These are phyloP conservation scores for Diplosoma virens DNA, from an alignment of 23 tunicate species.

Conservation along the genomic window DNA sequence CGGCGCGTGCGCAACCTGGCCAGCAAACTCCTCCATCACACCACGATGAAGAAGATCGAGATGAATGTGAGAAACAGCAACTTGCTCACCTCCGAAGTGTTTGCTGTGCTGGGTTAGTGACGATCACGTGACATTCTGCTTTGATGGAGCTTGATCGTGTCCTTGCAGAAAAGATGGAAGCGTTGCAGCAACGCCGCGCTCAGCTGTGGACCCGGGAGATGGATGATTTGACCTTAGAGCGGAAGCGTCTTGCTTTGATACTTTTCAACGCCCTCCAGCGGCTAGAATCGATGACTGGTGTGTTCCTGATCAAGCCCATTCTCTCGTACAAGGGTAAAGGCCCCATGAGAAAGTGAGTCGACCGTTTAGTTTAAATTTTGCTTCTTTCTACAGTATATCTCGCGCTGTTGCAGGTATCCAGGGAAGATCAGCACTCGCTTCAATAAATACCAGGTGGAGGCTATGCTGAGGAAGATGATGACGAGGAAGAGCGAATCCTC, in stretches of 20 bases:
- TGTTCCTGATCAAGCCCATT: slow-evolving; percentile 81
- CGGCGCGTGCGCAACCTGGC: slow-evolving; percentile 64
- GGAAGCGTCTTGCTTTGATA: slow-evolving; percentile 51
- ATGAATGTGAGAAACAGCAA: slow-evolving; percentile 75
- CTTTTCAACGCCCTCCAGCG: slow-evolving; percentile 72
- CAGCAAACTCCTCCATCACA: slow-evolving; percentile 70
- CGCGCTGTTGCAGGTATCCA: slow-evolving; percentile 46
- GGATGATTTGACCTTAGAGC: slow-evolving; percentile 76
- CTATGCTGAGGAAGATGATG: slow-evolving; percentile 63
- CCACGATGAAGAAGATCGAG: slow-evolving; percentile 83
- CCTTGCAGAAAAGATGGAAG: slow-evolving; percentile 77
- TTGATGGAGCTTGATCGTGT: not conserved
- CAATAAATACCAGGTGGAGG: slow-evolving; percentile 81
- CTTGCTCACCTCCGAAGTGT: slow-evolving; percentile 81
- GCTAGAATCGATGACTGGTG: slow-evolving; percentile 72
- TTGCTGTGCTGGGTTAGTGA: slow-evolving; percentile 56
- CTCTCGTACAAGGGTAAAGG: slow-evolving; percentile 68
- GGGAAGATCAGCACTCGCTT: slow-evolving; percentile 86
- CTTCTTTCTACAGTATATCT: not conserved
- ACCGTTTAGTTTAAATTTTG: not conserved
- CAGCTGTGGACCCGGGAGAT: slow-evolving; percentile 69
- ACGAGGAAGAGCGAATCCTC: not conserved
- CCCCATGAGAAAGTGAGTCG: slow-evolving; percentile 38
- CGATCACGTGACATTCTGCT: not conserved
- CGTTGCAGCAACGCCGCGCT: slow-evolving; percentile 73